phyloP scores from a whole-genome alignment of 1,140 invertebrate genomes.

The Atta texana region DNA sequence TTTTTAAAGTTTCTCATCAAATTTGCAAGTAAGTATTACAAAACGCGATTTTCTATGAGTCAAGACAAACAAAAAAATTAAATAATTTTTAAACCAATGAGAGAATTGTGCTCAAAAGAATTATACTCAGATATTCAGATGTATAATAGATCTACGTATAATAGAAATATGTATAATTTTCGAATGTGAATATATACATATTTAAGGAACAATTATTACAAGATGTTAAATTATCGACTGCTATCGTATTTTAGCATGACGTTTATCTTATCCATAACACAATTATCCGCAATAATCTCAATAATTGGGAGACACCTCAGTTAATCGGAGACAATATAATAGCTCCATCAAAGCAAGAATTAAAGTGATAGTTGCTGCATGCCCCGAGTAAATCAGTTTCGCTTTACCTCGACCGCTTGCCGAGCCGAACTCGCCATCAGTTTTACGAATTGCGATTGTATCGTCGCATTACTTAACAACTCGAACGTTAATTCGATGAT shows the following conservation, averaged over 20 bases:
- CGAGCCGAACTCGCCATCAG: conserved; percentile 17
- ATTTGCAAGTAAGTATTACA: too few species aligned
- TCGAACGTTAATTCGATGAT: conserved; percentile 65
- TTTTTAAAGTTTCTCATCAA: too few species aligned
- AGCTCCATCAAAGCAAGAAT: conserved; percentile 33
- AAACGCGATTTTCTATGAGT: too few species aligned
- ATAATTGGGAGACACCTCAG: neutral
- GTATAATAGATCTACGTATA: too few species aligned
- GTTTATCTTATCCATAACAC: neutral
- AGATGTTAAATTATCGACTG: neutral
- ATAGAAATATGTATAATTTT: too few species aligned
- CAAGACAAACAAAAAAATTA: too few species aligned
- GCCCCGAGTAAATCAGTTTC: conserved; percentile 44
- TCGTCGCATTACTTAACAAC: conserved; percentile 70
- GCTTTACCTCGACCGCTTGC: neutral
- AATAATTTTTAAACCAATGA: too few species aligned
- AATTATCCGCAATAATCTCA: conserved; percentile 38
- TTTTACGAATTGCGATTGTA: conserved; percentile 63
- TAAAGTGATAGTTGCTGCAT: conserved; percentile 34
- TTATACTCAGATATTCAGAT: too few species aligned
- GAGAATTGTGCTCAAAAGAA: too few species aligned
- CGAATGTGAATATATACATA: too few species aligned
- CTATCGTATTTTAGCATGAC: neutral
- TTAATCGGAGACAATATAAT: conserved; percentile 35
- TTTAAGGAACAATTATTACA: neutral